Conservation (phyloP, 2,888 invertebrate species). For the Slavum lentiscoides region DNA sequence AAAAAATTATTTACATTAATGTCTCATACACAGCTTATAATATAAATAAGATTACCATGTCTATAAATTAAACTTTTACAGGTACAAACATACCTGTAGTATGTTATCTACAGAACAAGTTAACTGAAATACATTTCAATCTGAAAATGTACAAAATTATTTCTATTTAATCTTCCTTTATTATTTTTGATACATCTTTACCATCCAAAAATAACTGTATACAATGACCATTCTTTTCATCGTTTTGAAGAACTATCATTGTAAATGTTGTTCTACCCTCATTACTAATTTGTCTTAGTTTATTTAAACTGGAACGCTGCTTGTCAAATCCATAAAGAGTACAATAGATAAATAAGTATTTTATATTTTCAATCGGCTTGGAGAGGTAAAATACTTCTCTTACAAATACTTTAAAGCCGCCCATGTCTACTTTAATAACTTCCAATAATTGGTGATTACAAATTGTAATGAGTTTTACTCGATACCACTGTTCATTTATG, state of each 20-base stretch:
- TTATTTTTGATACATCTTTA: neutral
- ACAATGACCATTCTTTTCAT: conserved; percentile 7
- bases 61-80: too few species aligned
- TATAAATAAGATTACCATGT: too few species aligned
- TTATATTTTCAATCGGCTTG: neutral
- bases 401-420: neutral
- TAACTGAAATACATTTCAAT: too few species aligned
- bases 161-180: conserved; percentile 11
- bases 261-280: conserved; percentile 12
- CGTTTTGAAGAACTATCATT: conserved; percentile 3
- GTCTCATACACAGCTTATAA: too few species aligned
- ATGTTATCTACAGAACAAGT: too few species aligned
- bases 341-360: conserved; percentile 9
- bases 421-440: conserved; percentile 17
- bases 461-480: neutral
- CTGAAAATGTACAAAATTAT: neutral
- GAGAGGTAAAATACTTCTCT: conserved; percentile 11
- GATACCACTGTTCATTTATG: neutral
- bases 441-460: neutral
- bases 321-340: conserved; percentile 9
- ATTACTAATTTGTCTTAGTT: conserved; percentile 8
- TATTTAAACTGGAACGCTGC: neutral
- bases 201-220: conserved; percentile 5
- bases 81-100: too few species aligned
- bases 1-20: too few species aligned